These are phyloP conservation scores for Boulengeromyrus knoepffleri DNA, from an alignment of 2,113 vertebrate genomes.

Conservation along the genomic window DNA sequence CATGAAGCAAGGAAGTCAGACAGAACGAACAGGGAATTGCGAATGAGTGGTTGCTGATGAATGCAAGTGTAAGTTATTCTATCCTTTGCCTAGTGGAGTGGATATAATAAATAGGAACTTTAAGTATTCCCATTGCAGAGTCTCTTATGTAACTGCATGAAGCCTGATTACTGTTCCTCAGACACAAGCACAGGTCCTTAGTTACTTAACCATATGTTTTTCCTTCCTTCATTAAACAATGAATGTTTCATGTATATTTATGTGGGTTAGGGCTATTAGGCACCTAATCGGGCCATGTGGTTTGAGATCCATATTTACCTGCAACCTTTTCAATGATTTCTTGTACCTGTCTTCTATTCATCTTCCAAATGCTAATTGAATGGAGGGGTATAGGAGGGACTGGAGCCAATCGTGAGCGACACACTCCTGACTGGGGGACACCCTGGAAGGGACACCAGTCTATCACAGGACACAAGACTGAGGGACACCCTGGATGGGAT, in stretches of 20 bases:
- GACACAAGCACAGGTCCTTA: neutral
- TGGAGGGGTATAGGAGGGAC: neutral
- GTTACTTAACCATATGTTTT: neutral
- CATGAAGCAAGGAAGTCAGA: neutral
- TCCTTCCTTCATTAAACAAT: neutral
- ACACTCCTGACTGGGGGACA: neutral
- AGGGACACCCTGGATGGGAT: neutral
- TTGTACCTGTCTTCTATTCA: neutral
- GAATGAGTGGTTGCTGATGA: neutral
- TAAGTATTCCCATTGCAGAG: neutral
- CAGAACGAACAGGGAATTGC: neutral
- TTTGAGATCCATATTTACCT: neutral
- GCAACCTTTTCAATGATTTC: neutral
- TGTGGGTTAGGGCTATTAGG: neutral
- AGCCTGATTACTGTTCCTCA: neutral
- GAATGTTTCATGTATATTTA: neutral
- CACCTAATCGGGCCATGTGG: neutral
- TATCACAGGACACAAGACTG: neutral
- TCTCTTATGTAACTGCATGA: neutral
- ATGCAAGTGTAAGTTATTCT: neutral
- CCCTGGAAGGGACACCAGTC: neutral
- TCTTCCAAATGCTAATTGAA: neutral
- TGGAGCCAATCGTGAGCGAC: neutral
- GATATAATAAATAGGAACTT: neutral
- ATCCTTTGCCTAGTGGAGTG: neutral